Evolutionary conservation across 2,888 invertebrate species (phyloP), one percentile per base, ranked within the genome.

Genomic region (Calliopum simillimum): DNA sequence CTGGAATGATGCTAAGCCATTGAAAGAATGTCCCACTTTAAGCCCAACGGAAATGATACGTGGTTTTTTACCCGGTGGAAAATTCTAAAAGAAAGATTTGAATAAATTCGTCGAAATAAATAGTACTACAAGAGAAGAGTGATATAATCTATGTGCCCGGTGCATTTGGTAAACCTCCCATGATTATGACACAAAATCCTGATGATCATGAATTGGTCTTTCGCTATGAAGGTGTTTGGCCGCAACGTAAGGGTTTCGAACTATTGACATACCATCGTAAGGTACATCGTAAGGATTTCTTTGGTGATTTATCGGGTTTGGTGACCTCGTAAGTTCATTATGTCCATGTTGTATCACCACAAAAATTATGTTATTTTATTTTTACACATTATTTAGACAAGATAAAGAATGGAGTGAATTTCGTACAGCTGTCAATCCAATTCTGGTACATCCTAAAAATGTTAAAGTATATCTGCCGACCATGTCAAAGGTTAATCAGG

Each of bases 401-500:
- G 92, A 91, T 1, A 87, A 89, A 14, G 87, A 89, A 74, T 93
- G 93, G 93, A 88, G 89, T 51, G 87, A 89, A 66, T 88, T 92
- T 74, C 87, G 93, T 19, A 89, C 89, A 0, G 90, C 89, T 71
- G 91, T 91, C 0, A 92, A 92, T 82, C 91, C 91, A 64, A 88
- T 91, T 46, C 85, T 93, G 82, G 83, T 93, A 82, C 89, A 91
- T 77, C 90, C 91, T 0, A 89, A 90, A 74, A 82, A 88, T 71
- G 86, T 88, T 1, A 88, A 88, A 79, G 80, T 88, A 1, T 90
- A 90, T 73, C 78, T 88, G 4, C 85, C 87, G 2, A 86, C 84
- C 12, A 84, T 90, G 68, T 86, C 88, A 69, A 85, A 87, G 70
- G 88, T 90, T 41, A 88, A 88, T 46, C 81, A 77, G 41, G 85